Evolutionary conservation across 2,113 vertebrate genomes (phyloP).

Genomic region (Oophaga pumilio): DNA sequence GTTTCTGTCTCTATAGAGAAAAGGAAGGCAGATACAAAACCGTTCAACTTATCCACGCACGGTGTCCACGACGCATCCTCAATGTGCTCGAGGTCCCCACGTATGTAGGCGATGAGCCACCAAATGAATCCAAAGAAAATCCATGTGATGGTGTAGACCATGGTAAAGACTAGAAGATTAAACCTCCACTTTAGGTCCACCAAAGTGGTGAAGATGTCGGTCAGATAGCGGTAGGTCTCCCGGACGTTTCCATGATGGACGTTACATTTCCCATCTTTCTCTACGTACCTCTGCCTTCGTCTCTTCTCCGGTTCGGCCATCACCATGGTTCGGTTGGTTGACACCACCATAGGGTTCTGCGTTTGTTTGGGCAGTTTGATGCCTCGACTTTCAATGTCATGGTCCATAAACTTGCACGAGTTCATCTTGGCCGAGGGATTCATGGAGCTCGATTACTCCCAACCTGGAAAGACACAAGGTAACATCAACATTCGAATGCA

Average conservation of each 20-base stretch:
- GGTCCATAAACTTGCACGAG: conserved; percentile 44
- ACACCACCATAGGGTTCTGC: background rate
- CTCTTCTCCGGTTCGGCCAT: conserved; percentile 47
- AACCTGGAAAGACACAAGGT: conserved; percentile 27
- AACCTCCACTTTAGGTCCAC: conserved; percentile 59
- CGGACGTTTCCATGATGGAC: conserved; percentile 57
- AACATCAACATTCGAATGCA: background rate
- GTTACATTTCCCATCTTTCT: conserved; percentile 57
- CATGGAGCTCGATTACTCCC: background rate
- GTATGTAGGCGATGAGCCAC: conserved; percentile 58
- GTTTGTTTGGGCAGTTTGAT: conserved; percentile 41
- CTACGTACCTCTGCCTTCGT: conserved; percentile 54
- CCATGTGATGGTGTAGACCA: conserved; percentile 57
- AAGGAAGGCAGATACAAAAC: conserved; percentile 55
- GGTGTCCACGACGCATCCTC: conserved; percentile 51
- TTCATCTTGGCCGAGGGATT: conserved; percentile 18
- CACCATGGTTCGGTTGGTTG: conserved; percentile 43
- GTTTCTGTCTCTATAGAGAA: conserved; percentile 54
- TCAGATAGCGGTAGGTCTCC: conserved; percentile 57
- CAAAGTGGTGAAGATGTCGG: conserved; percentile 57
- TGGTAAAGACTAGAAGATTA: conserved; percentile 55
- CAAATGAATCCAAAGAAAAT: conserved; percentile 58
- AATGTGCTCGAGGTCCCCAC: conserved; percentile 52
- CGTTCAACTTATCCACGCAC: conserved; percentile 55
- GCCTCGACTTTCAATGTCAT: conserved; percentile 32